These are phyloP conservation scores for Astur gentilis DNA, from an alignment of 2,113 vertebrate species.

Conservation along the genomic window DNA sequence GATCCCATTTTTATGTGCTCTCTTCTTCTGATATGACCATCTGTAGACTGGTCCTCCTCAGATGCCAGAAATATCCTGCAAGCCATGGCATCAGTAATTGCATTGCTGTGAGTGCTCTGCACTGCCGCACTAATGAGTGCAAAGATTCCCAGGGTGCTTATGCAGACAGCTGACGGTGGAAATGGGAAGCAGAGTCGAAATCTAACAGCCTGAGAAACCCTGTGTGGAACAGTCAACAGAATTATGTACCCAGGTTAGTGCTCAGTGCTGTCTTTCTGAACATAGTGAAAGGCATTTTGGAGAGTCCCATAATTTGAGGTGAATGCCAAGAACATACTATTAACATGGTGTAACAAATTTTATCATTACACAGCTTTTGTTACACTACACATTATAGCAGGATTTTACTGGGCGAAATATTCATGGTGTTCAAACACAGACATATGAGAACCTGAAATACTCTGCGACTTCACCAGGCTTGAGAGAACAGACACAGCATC, in stretches of 20 bases:
- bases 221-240: neutral
- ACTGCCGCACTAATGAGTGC: neutral
- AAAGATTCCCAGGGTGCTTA: neutral
- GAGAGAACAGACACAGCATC: neutral
- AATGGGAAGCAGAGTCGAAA: neutral
- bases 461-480: neutral
- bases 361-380: neutral
- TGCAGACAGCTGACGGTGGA: neutral
- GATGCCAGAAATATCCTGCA: neutral
- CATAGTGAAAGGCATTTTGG: neutral
- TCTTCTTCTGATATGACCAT: neutral
- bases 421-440: neutral
- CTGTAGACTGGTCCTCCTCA: neutral
- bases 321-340: neutral
- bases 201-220: neutral
- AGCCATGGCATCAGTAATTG: neutral
- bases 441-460: neutral
- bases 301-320: neutral
- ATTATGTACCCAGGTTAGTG: neutral
- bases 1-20: neutral
- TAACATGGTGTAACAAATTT: neutral
- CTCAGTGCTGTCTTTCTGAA: neutral
- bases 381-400: neutral
- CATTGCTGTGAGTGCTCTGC: neutral
- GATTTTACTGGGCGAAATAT: neutral